phyloP scores from a whole-genome alignment of 2,888 invertebrate genomes.

The Bugulina stolonifera region DNA sequence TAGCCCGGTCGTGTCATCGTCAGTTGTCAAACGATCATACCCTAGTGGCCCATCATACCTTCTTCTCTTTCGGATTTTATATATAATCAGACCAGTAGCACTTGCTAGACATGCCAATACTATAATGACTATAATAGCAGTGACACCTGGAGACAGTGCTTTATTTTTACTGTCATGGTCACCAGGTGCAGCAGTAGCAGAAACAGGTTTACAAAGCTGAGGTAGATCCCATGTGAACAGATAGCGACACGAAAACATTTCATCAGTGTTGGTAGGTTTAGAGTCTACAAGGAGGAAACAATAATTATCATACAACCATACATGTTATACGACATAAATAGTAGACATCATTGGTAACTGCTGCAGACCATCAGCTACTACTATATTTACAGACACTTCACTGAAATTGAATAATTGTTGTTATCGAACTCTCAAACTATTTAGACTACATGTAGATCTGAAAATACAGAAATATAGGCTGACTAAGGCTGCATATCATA shows the following conservation, averaged over 20 bases:
- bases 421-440: too few relatives aligned
- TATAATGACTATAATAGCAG: not conserved
- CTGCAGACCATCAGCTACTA: too few relatives aligned
- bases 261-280: not conserved
- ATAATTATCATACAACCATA: too few relatives aligned
- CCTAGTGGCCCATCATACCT: not conserved
- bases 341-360: too few relatives aligned
- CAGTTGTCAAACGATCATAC: not conserved
- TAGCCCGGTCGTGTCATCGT: conserved; percentile 17
- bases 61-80: not conserved
- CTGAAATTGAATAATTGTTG: too few relatives aligned
- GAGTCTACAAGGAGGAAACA: not conserved
- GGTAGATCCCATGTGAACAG: not conserved
- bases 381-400: too few relatives aligned
- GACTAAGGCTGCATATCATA: too few relatives aligned
- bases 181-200: not conserved
- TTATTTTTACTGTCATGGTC: not conserved
- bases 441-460: too few relatives aligned
- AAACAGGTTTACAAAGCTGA: not conserved
- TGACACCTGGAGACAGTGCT: not conserved
- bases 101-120: not conserved
- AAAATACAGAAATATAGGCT: too few relatives aligned
- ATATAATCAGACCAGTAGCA: not conserved
- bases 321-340: too few relatives aligned
- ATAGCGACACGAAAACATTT: not conserved